These are phyloP conservation scores for Pheucticus melanocephalus DNA, from an alignment of 2,113 vertebrate genomes.

Conservation along the genomic window DNA sequence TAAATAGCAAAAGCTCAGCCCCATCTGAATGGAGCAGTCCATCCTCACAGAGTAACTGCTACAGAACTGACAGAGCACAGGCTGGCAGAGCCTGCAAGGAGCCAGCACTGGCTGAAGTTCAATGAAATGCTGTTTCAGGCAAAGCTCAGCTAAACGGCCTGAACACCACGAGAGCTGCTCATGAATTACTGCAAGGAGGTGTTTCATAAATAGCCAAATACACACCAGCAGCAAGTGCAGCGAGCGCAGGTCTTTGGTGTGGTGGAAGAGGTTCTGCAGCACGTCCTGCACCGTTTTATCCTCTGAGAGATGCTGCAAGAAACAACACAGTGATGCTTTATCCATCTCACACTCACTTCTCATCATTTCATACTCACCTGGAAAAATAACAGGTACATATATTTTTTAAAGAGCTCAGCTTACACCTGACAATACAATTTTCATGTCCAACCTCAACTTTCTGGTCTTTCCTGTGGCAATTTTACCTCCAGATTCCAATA, in stretches of 20 bases:
- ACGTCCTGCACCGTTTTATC: conserved; percentile 77
- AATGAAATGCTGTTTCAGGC: too few relatives aligned
- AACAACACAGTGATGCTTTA: not conserved
- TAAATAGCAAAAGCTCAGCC: not conserved
- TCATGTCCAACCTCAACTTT: not conserved
- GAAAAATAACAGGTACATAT: not conserved
- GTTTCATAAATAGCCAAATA: not conserved
- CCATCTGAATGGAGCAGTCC: not conserved
- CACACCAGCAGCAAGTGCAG: conserved; percentile 85
- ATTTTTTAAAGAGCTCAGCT: not conserved
- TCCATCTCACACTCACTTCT: not conserved
- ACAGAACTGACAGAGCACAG: not conserved
- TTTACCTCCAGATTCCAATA: not conserved
- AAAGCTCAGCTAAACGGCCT: not conserved
- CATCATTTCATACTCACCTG: not conserved
- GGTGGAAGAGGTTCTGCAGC: conserved; percentile 82
- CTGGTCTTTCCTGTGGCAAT: not conserved
- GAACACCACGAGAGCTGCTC: not conserved
- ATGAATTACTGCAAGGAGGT: rapidly evolving
- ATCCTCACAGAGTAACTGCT: not conserved
- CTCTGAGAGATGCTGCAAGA: conserved; percentile 77
- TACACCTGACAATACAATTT: not conserved
- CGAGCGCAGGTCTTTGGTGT: conserved; percentile 84
- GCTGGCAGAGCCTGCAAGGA: not conserved
- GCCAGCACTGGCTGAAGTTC: not conserved